phyloP scores from a whole-genome alignment of 2,113 vertebrate genomes.

The Ondatra zibethicus region DNA sequence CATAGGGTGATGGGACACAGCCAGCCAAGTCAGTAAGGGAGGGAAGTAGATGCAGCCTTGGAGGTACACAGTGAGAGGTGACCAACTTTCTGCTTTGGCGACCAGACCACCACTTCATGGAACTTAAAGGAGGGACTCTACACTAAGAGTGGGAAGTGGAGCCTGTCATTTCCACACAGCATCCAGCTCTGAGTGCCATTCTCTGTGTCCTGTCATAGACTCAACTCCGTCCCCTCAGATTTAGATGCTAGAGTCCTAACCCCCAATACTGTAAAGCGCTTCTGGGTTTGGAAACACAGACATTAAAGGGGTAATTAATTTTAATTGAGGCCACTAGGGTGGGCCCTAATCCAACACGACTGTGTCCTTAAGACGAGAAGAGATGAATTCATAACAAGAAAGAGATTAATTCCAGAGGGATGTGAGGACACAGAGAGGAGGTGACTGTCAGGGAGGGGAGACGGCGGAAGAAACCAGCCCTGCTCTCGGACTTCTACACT shows the following conservation, averaged over 20 bases:
- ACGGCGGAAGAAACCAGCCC: not conserved
- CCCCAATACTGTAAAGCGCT: not conserved
- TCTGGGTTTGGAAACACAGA: not conserved
- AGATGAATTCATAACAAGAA: not conserved
- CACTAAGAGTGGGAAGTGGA: not conserved
- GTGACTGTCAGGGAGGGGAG: rapidly evolving
- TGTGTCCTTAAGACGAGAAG: not conserved
- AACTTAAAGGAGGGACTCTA: not conserved
- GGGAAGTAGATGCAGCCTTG: not conserved
- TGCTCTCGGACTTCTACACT: not conserved
- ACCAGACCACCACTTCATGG: not conserved
- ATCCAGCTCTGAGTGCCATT: rapidly evolving
- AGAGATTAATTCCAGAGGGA: not conserved
- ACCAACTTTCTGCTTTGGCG: not conserved
- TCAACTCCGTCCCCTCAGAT: not conserved
- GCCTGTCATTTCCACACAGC: not conserved
- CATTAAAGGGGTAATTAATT: not conserved
- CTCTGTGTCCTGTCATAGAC: not conserved
- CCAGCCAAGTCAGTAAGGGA: not conserved
- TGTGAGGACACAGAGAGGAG: not conserved
- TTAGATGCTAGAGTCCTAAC: not conserved
- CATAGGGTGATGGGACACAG: not conserved
- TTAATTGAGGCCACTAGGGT: not conserved
- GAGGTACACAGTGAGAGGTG: not conserved
- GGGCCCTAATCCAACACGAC: not conserved